A percentile compares a stretch with the other conserved stretches of the same genome.
phyloP scores from a whole-genome alignment of 1,140 invertebrate genomes.

The Contarinia nasturtii region DNA sequence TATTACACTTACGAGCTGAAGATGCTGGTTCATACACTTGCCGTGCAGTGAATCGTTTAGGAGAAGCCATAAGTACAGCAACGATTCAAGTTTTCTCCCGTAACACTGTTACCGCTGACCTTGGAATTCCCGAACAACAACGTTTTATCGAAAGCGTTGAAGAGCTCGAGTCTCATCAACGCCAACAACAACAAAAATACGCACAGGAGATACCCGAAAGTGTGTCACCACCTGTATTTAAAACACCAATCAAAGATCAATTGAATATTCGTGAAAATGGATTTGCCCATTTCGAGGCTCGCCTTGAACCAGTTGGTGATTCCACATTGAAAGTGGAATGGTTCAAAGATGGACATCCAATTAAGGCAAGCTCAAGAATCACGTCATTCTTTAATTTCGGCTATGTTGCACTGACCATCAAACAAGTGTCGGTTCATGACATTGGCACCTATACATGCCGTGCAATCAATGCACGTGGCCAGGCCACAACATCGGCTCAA shows the following conservation, averaged over 20 bases:
- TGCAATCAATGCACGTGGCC: constrained; percentile 72
- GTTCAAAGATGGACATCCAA: constrained; percentile 79
- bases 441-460: constrained; percentile 80
- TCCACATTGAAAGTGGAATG: constrained; percentile 82
- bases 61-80: constrained; percentile 66
- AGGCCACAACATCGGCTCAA: constrained; percentile 74
- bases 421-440: constrained; percentile 78
- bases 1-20: constrained; percentile 88
- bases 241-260: constrained; percentile 81
- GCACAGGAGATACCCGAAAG: constrained; percentile 59
- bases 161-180: constrained; percentile 79
- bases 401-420: constrained; percentile 89
- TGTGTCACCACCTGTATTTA: constrained; percentile 69
- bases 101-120: constrained; percentile 62
- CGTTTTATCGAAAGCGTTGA: constrained; percentile 84
- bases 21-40: constrained; percentile 83
- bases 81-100: constrained; percentile 55
- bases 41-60: constrained; percentile 69
- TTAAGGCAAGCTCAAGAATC: constrained; percentile 83
- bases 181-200: constrained; percentile 53
- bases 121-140: constrained; percentile 81
- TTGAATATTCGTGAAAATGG: constrained; percentile 75
- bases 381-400: constrained; percentile 94
- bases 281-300: constrained; percentile 89
- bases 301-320: constrained; percentile 83